A percentile compares a stretch with the other conserved stretches of the same genome.
phyloP scores from a whole-genome alignment of 2,888 invertebrate genomes.

The Idaea aversata region DNA sequence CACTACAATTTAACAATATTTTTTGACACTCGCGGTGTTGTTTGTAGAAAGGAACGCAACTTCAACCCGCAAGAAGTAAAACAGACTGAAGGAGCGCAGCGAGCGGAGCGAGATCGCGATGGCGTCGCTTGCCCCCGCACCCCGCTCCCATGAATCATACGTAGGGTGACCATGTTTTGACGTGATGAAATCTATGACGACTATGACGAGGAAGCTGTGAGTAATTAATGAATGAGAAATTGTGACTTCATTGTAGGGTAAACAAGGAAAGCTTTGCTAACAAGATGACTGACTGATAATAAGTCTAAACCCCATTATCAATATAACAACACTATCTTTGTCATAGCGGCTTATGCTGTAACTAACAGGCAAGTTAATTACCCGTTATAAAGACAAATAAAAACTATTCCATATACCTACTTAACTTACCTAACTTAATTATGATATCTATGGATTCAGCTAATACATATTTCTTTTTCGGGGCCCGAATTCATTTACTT shows the following conservation, averaged over 20 bases:
- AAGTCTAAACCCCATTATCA: background rate
- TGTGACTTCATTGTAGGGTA: background rate
- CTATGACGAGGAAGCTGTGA: background rate
- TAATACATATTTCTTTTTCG: background rate
- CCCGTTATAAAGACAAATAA: background rate
- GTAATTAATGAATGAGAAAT: background rate
- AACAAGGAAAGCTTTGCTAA: background rate
- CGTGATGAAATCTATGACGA: conserved; percentile 8
- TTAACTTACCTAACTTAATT: too few relatives aligned
- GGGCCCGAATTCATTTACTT: background rate
- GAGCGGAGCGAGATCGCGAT: conserved; percentile 54
- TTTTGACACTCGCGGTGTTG: conserved; percentile 65
- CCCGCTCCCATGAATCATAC: conserved; percentile 47
- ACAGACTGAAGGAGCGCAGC: conserved; percentile 63
- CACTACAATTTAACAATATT: conserved; percentile 57
- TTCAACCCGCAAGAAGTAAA: conserved; percentile 44
- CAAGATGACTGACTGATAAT: background rate
- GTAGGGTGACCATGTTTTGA: conserved; percentile 37
- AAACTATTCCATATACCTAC: background rate
- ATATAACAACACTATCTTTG: background rate
- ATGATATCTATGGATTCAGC: too few relatives aligned
- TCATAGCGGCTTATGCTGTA: background rate
- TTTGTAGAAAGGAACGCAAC: conserved; percentile 36
- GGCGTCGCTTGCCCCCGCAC: conserved; percentile 55
- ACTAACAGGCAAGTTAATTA: background rate